Evolutionary conservation across 1,140 invertebrate genomes (phyloP).

Genomic region (Drosophila albomicans): DNA sequence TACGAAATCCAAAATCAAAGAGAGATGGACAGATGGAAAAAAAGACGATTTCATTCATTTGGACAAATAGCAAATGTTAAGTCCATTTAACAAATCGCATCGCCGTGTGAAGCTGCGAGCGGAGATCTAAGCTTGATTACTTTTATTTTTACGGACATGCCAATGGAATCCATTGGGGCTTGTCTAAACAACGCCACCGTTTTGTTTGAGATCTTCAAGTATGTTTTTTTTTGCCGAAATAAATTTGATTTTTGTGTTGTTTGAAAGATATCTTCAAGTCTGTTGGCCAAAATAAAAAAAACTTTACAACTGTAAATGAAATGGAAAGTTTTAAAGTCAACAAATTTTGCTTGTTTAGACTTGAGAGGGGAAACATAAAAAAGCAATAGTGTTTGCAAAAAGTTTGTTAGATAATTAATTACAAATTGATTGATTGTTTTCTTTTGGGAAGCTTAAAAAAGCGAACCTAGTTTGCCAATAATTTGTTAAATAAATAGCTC

Average conservation of each 20-base stretch:
- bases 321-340: conserved; percentile 43
- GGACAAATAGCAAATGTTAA: conserved; percentile 24
- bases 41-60: conserved; percentile 55
- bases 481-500: too few relatives aligned
- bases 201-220: conserved; percentile 51
- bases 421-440: background rate
- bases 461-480: too few relatives aligned
- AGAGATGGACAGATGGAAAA: conserved; percentile 36
- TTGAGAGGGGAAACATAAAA: background rate
- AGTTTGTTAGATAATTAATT: too few relatives aligned
- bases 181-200: conserved; percentile 63
- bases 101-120: conserved; percentile 60
- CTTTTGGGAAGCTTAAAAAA: too few relatives aligned
- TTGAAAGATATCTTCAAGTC: background rate
- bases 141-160: background rate
- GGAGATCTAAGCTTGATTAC: background rate
- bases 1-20: conserved; percentile 13
- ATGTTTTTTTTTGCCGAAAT: conserved; percentile 38
- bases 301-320: conserved; percentile 33
- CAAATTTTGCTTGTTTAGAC: conserved; percentile 2
- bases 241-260: conserved; percentile 15
- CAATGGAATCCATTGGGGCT: conserved; percentile 42
- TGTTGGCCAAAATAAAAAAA: background rate
- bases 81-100: conserved; percentile 18
- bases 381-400: background rate